Base-by-base conservation (phyloP, 2,888 invertebrate species). In the Endotricha flammealis region DNA sequence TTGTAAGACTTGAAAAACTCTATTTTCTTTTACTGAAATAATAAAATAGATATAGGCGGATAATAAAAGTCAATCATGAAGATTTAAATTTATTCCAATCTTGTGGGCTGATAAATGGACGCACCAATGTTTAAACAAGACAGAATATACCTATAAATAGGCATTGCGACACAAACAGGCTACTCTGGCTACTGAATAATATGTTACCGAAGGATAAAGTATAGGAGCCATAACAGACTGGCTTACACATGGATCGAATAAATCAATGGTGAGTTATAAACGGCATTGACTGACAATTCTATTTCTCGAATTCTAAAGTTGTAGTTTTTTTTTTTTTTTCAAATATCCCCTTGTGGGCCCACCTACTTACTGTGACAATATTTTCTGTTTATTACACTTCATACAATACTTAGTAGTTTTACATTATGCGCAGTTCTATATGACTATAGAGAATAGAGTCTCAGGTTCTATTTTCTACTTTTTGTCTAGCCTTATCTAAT, bases 31-130 rank as follows among this genome's bases (percentile, higher is more conserved):
- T 20, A 20, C n/a, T 20, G 16, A n/a, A 14, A 13, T 16, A 14
- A 14, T 9, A 13, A 16, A 13, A 16, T 2, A 14, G 14, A 7
- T 20, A 20, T 10, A 11, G 12, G 14, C n/a, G 16, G 16, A 9
- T n/a, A 13, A 16, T 16, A 11, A 9, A 29, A 29, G 14, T 2
- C 10, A 22, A 32, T 24, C 32, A 7, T 29, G 32, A 39, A 28
- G 29, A 32, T 23, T 32, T 35, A 22, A 16, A 34, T n/a, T 8
- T 28, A 20, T 23, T 20, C 12, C 20, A 23, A 12, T 30, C 14
- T 28, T 35, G 62, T 64, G 63, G 65, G 64, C 64, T 64, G 63
- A 62, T 55, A 42, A 48, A 49, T n/a, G 20, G 20, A 20, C 4
- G 20, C 20, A 20, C 3, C 20, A 20, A 16, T 6, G 16, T 16